phyloP scores from a whole-genome alignment of 1,140 invertebrate genomes.

The Dendrolimus kikuchii region DNA sequence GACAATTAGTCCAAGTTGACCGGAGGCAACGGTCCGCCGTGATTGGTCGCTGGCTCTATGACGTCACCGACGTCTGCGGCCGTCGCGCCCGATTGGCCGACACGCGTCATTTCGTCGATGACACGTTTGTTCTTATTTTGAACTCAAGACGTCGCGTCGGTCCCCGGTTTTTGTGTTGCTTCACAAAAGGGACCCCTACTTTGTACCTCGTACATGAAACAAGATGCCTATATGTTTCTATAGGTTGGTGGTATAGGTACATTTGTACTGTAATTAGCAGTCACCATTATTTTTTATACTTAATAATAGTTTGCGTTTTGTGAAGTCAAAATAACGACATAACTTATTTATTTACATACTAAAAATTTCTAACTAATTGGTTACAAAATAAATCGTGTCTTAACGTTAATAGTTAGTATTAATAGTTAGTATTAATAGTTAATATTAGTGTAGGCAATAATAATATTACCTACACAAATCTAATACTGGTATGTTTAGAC shows the following conservation, averaged over 20 bases:
- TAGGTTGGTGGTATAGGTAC: constrained; percentile 10
- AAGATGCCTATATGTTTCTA: constrained; percentile 23
- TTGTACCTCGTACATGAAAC: constrained; percentile 16
- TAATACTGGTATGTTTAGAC: no score
- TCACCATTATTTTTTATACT: no score
- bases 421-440: no score
- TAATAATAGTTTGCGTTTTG: no score
- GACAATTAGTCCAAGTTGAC: constrained; percentile 70
- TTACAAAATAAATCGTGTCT: no score
- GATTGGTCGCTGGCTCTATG: constrained; percentile 54
- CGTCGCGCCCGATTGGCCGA: constrained; percentile 68
- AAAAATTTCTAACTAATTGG: no score
- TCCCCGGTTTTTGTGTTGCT: constrained; percentile 47
- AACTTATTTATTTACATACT: no score
- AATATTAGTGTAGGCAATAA: no score
- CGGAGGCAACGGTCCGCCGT: constrained; percentile 54
- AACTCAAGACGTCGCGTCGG: constrained; percentile 56
- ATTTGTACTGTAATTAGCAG: not conserved
- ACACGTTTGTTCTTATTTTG: constrained; percentile 70
- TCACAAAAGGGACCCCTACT: constrained; percentile 29
- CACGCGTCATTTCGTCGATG: constrained; percentile 70
- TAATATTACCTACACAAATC: no score
- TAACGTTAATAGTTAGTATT: no score
- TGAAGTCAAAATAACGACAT: no score
- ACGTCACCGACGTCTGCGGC: constrained; percentile 64